Evolutionary conservation across 2,797 vertebrate genomes (phyloP), one percentile per base, ranked within the genome.

Genomic region (Botia kubotai): DNA sequence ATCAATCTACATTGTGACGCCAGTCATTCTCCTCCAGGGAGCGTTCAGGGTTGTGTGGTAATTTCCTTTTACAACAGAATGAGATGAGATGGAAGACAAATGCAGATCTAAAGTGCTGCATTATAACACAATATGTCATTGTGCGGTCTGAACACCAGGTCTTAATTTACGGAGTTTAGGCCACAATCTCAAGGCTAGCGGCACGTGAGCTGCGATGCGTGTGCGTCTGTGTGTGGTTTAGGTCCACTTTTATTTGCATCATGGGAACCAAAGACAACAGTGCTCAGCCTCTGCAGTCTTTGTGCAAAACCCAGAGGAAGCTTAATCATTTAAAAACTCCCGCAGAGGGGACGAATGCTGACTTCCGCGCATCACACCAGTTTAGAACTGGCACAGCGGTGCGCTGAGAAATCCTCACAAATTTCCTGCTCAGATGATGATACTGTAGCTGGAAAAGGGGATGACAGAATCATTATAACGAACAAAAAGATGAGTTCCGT

Each of bases 1-100:
- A 87, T 85, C 86, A 79, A 83, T 87, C 75, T 76, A 81, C 79
- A 77, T 87, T 83, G 62, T 66, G 70, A 80, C 73, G 48, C 70
- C 71, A 70, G 79, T 85, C 81, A 66, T 46, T 70, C 68, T 72
- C 50, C 36, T 75, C 79, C 16, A 48, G 72, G 57, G 57, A 81
- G 72, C 57, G 17, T 62, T 53, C 79, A 81, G 78, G 86, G 86
- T 68, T 72, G 33, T 72, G 53, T 72, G 60, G 57, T 66, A 80
- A 80, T 80, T 80, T 80, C 14, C 65, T 73, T 65, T 74, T 43
- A 73, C 74, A 82, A 77, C 60, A 72, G 63, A 67, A 75, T 68
- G 72, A 67, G 48, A 81, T 68, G 73, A 72, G 65, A 46, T 62
- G 57, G 73, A 66, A 76, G 55, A 58, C 84, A 57, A 57, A 80